A percentile compares a stretch with the other conserved stretches of the same genome.
phyloP scores from a whole-genome alignment of 1,140 invertebrate genomes.

The Sinella curviseta region DNA sequence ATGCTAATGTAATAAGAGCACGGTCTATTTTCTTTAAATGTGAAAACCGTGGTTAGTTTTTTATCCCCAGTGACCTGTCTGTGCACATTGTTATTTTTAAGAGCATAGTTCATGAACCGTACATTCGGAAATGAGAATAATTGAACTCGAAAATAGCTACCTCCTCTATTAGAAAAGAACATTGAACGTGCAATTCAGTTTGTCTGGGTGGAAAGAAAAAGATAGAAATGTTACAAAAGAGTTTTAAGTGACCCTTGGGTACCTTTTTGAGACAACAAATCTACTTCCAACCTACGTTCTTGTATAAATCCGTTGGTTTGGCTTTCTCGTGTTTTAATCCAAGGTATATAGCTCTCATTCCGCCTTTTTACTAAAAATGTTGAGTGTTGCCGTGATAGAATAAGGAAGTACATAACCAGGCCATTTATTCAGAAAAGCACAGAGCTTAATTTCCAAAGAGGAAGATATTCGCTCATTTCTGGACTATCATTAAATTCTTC shows the following conservation, averaged over 20 bases:
- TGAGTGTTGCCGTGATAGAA: too few species aligned
- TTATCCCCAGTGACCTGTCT: background rate
- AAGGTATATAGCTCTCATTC: too few species aligned
- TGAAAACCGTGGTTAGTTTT: background rate
- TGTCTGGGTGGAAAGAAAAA: too few species aligned
- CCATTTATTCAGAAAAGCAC: background rate
- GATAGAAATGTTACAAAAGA: background rate
- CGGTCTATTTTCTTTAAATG: background rate
- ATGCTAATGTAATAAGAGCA: background rate
- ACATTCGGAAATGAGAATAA: background rate
- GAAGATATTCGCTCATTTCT: too few species aligned
- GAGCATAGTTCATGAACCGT: background rate
- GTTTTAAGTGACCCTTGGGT: conserved; percentile 22
- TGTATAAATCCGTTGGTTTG: too few species aligned
- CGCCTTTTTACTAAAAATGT: too few species aligned
- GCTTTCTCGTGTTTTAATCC: too few species aligned
- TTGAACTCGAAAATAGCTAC: background rate
- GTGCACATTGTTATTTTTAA: background rate
- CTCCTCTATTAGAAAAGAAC: too few species aligned
- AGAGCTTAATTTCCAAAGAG: background rate
- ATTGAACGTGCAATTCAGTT: too few species aligned
- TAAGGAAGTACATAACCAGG: background rate
- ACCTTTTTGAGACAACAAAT: conserved; percentile 3
- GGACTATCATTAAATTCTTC: background rate
- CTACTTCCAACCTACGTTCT: too few species aligned